A percentile compares a stretch with the other conserved stretches of the same genome.
phyloP scores from a whole-genome alignment of 2,113 vertebrate species.

The Pleuronectes platessa region DNA sequence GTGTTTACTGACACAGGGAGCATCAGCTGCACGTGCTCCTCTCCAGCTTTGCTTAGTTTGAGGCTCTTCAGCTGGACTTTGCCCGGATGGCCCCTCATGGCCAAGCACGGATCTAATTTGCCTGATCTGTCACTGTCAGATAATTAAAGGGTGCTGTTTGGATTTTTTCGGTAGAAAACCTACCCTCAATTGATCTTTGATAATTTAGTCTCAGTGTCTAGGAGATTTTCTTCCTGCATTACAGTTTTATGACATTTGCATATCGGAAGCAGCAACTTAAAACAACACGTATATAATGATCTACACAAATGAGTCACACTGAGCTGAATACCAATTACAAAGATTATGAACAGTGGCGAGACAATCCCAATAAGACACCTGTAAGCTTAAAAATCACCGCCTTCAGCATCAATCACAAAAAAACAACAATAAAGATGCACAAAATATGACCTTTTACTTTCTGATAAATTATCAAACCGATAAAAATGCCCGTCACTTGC shows the following conservation, averaged over 20 bases:
- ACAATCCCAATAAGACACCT: constrained; percentile 9
- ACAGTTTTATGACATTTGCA: neutral
- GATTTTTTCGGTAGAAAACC: neutral
- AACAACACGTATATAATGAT: neutral
- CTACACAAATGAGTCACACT: constrained; percentile 27
- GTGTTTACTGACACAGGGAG: constrained; percentile 82
- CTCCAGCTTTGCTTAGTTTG: constrained; percentile 48
- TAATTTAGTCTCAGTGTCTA: neutral
- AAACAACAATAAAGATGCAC: neutral
- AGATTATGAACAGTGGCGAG: constrained; percentile 23
- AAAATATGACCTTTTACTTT: neutral
- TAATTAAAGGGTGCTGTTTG: constrained; percentile 6
- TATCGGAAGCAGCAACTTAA: constrained; percentile 4
- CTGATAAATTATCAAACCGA: neutral
- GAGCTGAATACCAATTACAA: constrained; percentile 39
- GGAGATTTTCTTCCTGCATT: neutral
- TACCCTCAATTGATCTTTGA: neutral
- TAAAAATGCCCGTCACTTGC: neutral
- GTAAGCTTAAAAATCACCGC: neutral
- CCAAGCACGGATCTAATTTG: constrained; percentile 21
- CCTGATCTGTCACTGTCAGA: constrained; percentile 11
- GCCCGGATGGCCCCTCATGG: constrained; percentile 4
- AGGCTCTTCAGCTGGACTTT: constrained; percentile 37
- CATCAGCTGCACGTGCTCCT: constrained; percentile 72
- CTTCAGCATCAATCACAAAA: neutral